These are phyloP conservation scores for Budorcas taxicolor DNA, from an alignment of 2,113 vertebrate species.

Conservation along the genomic window DNA sequence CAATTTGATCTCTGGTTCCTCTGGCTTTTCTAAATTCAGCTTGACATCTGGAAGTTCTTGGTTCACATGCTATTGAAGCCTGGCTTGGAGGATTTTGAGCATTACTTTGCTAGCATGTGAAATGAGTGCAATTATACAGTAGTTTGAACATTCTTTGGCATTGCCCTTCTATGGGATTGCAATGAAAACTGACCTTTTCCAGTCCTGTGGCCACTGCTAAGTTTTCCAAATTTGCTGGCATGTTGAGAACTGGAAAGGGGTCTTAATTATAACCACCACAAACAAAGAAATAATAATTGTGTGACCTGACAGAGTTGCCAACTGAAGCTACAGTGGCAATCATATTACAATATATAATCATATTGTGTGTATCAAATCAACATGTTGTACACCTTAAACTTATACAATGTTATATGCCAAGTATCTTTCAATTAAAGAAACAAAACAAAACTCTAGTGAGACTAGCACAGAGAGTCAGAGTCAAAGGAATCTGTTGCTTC, in stretches of 20 bases:
- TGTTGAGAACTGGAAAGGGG: not conserved
- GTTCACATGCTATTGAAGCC: not conserved
- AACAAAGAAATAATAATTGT: not conserved
- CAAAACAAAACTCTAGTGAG: not conserved
- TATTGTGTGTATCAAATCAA: not conserved
- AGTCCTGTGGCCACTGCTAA: not conserved
- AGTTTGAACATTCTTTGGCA: not conserved
- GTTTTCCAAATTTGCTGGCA: not conserved
- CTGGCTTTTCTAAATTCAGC: not conserved
- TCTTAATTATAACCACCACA: not conserved
- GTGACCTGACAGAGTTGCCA: not conserved
- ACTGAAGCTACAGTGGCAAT: not conserved
- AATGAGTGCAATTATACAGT: not conserved
- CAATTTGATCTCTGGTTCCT: not conserved
- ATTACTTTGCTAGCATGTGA: not conserved
- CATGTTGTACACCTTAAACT: not conserved
- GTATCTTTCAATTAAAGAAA: not conserved
- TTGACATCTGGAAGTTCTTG: not conserved
- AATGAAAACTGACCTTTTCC: not conserved
- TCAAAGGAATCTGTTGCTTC: not conserved
- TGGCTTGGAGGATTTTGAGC: not conserved
- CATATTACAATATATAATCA: not conserved
- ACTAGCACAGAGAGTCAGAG: not conserved
- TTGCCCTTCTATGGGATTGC: not conserved
- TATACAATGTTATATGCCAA: not conserved